Base-by-base conservation (phyloP, 92 coral and sea anemone genomes). In the Actinernus sp. region DNA sequence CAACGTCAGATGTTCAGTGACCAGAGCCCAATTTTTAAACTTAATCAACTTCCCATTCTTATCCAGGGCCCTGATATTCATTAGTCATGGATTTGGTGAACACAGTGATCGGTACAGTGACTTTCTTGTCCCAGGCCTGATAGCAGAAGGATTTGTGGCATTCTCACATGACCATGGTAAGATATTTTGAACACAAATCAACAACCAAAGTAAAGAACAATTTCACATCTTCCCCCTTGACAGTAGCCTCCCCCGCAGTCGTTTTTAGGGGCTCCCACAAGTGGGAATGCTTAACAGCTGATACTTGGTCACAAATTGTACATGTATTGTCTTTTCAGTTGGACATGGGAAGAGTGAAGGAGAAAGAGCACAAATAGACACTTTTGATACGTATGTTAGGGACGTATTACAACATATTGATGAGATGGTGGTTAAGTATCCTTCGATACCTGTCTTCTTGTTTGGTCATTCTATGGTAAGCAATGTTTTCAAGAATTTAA, bases 381-480 rank as follows among this genome's bases (percentile, higher is more conserved):
- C 63, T 22, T 84, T 87, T 76, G 72, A 82, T 36, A 37, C 25
- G 2, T 94, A 71, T 34, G 87, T 87, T 33, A 61, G 81, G 49
- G 98, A 91, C 68, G 71, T 94, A 1, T 91, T 79, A 39, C 73
- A 84, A 32, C 89, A 94, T 69, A 78, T 94, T 59, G 98, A 94
- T 61, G 62, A 80, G 54, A 74, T 94, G 21, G 36, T 65, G 11
- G 78, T 78, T 31, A 41, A 22, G 32, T 32, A 83, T 79, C 74
- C 85, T 57, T 93, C 85, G 12, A 66, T 84, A 16, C 95, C 97
- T 8, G 44, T 90, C 1, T 90, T 82, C 57, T 43, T 93, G 49
- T 93, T 93, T 89, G 98, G 98, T 18, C 93, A 93, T 56, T 93
- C 98, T 14, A 89, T 93, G 98, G 98, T 93, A 63, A 19, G 92